phyloP scores from a whole-genome alignment of 2,113 vertebrate species.

The Phyllopteryx taeniolatus region DNA sequence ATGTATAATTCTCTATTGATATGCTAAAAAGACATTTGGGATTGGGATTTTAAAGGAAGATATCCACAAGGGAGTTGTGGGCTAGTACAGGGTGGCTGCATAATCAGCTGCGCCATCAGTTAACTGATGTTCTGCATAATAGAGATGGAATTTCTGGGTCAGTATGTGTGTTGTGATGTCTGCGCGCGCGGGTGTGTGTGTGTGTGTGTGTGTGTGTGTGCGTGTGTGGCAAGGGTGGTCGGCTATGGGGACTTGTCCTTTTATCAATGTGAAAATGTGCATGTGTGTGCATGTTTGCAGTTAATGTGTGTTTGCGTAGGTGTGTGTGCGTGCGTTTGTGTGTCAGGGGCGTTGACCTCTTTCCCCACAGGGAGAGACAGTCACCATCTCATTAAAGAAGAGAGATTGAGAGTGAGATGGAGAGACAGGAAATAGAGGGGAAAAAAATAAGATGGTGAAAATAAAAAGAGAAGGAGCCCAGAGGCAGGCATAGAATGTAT shows the following conservation, averaged over 20 bases:
- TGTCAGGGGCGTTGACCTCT: constrained; percentile 50
- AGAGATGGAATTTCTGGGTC: constrained; percentile 69
- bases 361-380: constrained; percentile 52
- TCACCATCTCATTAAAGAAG: constrained; percentile 59
- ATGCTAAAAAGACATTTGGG: constrained; percentile 73
- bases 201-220: not conserved
- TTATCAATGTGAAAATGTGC: constrained; percentile 47
- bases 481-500: constrained; percentile 39
- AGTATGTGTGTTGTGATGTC: constrained; percentile 24
- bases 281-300: constrained; percentile 44
- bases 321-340: constrained; percentile 33
- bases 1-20: constrained; percentile 71
- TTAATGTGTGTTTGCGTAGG: constrained; percentile 29
- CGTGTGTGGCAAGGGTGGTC: constrained; percentile 5
- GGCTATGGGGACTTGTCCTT: constrained; percentile 39
- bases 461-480: constrained; percentile 28
- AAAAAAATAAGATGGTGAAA: constrained; percentile 14
- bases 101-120: constrained; percentile 71
- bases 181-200: constrained; percentile 13
- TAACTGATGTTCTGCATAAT: constrained; percentile 72
- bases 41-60: constrained; percentile 65
- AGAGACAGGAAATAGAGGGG: constrained; percentile 22
- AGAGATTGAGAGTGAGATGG: constrained; percentile 42
- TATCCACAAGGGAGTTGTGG: constrained; percentile 68
- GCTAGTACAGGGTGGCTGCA: constrained; percentile 64